Evolutionary conservation across 2,797 vertebrate species (phyloP), one percentile per base, ranked within the genome.

Genomic region (Pogoniulus pusillus): DNA sequence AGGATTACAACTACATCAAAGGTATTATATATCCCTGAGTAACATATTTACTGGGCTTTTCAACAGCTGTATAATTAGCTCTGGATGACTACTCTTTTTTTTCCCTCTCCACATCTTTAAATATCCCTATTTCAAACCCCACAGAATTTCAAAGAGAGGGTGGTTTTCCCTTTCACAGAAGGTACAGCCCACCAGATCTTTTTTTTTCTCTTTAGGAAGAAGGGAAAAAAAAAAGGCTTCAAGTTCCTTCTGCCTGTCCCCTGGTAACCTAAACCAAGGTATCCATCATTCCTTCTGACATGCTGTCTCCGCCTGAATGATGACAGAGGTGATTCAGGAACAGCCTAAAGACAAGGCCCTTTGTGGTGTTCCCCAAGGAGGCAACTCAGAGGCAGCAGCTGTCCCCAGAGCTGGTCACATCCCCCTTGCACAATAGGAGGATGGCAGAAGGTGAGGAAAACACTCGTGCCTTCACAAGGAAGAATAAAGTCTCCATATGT

Each of bases 401-500:
- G 97, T 93, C 90, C 75, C 68, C 51, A 37, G 91, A 85, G 91
- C 83, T 5, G 0, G 6, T 34, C 5, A 1, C 88, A 91, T 77
- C 62, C 70, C 75, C 71, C 41, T 43, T 17, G 7, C 78, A 93
- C 94, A 95, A 87, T 49, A 63, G 68, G 80, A 55, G 77, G 37
- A 55, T 78, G 94, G 90, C 96, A 97, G 97, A 96, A 97, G 96
- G 97, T 96, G 96, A 84, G 72, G 91, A 73, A n/a, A 90, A 70
- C 54, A 10, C 97, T 96, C 94, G 85, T 97, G 97, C 96, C 97
- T 97, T 58, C 92, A 97, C 97, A 96, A 85, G 86, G 91, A 94
- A 79, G 84, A 84, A 96, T 85, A 93, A 94, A 96, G 92, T 73
- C 96, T 97, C 97, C 97, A 97, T 98, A 98, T 98, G 98, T 96